Evolutionary conservation across 2,888 invertebrate genomes (phyloP), one percentile per base, ranked within the genome.

Genomic region (Metellina segmentata): DNA sequence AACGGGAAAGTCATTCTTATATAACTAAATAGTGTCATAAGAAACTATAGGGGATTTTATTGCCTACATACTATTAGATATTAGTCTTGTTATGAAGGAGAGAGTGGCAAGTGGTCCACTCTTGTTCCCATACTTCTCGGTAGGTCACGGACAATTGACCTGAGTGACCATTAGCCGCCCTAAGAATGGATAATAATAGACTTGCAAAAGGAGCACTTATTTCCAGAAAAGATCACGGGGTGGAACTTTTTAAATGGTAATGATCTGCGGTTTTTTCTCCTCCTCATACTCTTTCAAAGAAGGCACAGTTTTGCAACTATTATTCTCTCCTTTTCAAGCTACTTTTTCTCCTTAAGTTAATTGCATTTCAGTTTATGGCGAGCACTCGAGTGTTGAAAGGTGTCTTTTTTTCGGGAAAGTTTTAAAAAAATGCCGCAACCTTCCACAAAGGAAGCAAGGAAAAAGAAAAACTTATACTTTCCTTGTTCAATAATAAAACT

Each of bases 131-230:
- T 11, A 75, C 85, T 51, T 75, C 85, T 61, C 20, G 71, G 53
- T 51, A 19, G 72, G 85, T 87, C 83, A 91, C 79, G 88, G 91
- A 72, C 91, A 91, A 88, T 91, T 88, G 91, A 83, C 91, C 91
- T 52, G 72, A 88, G 72, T 91, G 91, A 91, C 91, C 91, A 91
- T 91, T 91, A 91, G 83, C 83, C 87, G 91, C 90, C 86, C 77
- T 48, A 78, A 72, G 75, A 86, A 71, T 34, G 78, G 71, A 77
- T 91, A 91, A 91, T 91, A 77, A 86, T 86, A 85, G 82, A 74
- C 81, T 81, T 81, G 69, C 86, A 75, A 91, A 91, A 86, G 79
- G 87, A 69, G 53, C 87, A 83, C 53, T 91, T 91, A 91, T 86
- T 91, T 91, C 91, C 91, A 91, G 90, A 86, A 78, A 61, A 81